A percentile compares a stretch with the other conserved stretches of the same genome.
Evolutionary conservation across 2,797 vertebrate genomes (phyloP).

Genomic region (Ptychobarbus kaznakovi): DNA sequence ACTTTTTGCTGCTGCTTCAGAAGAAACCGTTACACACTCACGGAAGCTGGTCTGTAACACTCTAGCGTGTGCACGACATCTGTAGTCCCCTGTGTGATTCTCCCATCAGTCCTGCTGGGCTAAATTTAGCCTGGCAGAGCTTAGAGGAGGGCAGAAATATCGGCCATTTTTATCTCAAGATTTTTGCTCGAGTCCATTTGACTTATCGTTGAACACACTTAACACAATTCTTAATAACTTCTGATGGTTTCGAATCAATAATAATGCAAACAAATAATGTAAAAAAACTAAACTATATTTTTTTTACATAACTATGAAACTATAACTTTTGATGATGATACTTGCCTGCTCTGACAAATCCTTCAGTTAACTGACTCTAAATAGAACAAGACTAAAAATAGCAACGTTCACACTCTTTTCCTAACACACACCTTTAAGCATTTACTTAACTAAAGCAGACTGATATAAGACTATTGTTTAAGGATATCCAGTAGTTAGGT

Average conservation of each 20-base stretch:
- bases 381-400: conserved; percentile 25
- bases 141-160: conserved; percentile 79
- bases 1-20: conserved; percentile 27
- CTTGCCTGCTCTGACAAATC: not conserved
- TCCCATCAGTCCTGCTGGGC: conserved; percentile 63
- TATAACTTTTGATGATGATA: not conserved
- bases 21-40: conserved; percentile 11
- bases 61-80: conserved; percentile 22
- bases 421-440: not conserved
- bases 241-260: not conserved
- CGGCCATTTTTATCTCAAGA: conserved; percentile 78
- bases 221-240: not conserved
- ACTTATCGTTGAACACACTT: not conserved
- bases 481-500: not conserved
- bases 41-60: conserved; percentile 12
- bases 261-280: not conserved
- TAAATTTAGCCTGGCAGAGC: conserved; percentile 79
- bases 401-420: not conserved
- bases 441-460: not conserved
- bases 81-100: conserved; percentile 53
- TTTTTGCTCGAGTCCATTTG: conserved; percentile 6
- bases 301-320: not conserved
- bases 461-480: not conserved
- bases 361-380: not conserved
- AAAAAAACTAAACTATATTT: not conserved